Conservation (phyloP, 2,113 vertebrate genomes). For the Rutilus rutilus region DNA sequence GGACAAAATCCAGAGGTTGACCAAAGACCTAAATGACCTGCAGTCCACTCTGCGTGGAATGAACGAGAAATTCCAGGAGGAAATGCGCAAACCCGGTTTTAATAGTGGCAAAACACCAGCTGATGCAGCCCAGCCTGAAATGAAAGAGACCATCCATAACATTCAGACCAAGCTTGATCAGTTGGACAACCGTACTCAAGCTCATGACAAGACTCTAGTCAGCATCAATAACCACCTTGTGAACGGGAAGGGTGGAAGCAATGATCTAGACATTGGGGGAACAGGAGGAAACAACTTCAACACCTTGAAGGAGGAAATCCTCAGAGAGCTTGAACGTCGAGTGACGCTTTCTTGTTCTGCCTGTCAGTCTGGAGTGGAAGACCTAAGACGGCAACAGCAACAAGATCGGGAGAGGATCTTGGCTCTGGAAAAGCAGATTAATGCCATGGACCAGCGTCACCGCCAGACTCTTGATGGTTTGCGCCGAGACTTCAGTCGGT, state of each 20-base stretch:
- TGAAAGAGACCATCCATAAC: conserved; percentile 86
- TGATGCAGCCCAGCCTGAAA: conserved; percentile 83
- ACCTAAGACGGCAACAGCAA: conserved; percentile 80
- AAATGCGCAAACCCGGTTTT: conserved; percentile 63
- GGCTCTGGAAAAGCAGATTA: conserved; percentile 85
- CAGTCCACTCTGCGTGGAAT: conserved; percentile 76
- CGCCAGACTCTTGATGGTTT: conserved; percentile 73
- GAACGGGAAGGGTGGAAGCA: conserved; percentile 69
- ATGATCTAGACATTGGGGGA: conserved; percentile 30
- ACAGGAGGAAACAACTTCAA: conserved; percentile 11
- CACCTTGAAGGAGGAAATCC: conserved; percentile 73
- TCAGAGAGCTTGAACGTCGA: conserved; percentile 82
- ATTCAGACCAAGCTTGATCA: conserved; percentile 89
- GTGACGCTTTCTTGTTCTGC: conserved; percentile 83
- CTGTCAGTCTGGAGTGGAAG: conserved; percentile 82
- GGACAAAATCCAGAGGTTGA: conserved; percentile 85
- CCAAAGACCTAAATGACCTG: conserved; percentile 82
- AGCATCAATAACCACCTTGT: conserved; percentile 82
- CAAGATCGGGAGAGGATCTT: conserved; percentile 81
- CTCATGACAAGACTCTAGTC: conserved; percentile 82
- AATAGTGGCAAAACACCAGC: conserved; percentile 76
- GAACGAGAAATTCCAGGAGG: conserved; percentile 74
- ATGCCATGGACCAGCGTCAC: conserved; percentile 76
- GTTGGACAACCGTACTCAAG: conserved; percentile 84
- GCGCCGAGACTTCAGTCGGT: conserved; percentile 65